Base-by-base conservation (phyloP, 1,140 invertebrate species). In the Ceratitis capitata region DNA sequence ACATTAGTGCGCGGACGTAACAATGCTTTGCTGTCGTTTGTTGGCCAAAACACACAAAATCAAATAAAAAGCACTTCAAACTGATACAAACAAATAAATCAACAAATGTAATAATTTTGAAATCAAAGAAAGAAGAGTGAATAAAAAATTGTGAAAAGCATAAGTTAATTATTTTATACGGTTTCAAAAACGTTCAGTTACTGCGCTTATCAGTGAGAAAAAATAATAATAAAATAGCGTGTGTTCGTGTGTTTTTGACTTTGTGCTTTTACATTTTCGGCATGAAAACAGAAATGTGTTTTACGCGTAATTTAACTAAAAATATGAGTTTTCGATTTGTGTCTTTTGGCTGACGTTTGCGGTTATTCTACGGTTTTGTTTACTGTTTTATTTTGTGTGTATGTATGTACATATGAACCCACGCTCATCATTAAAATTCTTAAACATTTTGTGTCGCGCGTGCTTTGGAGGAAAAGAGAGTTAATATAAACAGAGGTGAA, bases 41-140 rank as follows among this genome's bases (percentile, higher is more conserved):
- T 47, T 42, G 69, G 61, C 61, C 61, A 69, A 69, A 69, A 29
- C 61, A 69, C 42, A 23, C 69, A 78, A 78, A 78, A 78, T 9
- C 29, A n/a, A 47, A 78, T 39, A 78, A n/a, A 26, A 45, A 74
- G 29, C 64, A 39, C 23, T 29, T 23, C 29, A 61, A 61, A 69
- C 10, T 1, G 39, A 32, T 6, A 16, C 3, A 23, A 45, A 61
- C 32, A 64, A 35, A 19, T 23, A 35, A 78, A 42, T n/a, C 19
- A 45, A 78, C n/a, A 45, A 45, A 39, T n/a, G 26, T 29, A 61
- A 61, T 61, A 23, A 14, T 26, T 69, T 29, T 69, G 61, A 19
- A 29, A 78, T 35, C 69, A 78, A n/a, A 78, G n/a, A 23, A 78
- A 78, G 9, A 26, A n/a, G 69, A n/a, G n/a, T n/a, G n/a, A n/a